Evolutionary conservation across 2,797 vertebrate species (phyloP).

Genomic region (Rousettus madagascariensis): DNA sequence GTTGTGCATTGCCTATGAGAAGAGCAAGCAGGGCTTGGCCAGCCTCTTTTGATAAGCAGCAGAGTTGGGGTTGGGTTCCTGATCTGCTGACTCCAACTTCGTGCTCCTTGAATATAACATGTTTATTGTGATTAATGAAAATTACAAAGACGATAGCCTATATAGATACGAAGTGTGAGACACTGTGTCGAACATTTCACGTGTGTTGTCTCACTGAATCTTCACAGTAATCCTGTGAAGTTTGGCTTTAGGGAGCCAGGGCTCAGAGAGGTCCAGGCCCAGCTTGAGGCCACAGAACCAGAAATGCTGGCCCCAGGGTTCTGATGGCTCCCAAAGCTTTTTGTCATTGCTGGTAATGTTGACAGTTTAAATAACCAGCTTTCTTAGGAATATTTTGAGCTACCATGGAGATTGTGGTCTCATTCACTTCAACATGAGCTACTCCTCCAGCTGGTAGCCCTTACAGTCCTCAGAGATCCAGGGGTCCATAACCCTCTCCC

Average conservation of each 20-base stretch:
- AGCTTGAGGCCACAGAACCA: background rate
- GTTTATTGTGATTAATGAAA: background rate
- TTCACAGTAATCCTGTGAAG: background rate
- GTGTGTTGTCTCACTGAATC: too few species aligned
- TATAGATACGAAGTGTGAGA: background rate
- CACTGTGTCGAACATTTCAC: accelerated
- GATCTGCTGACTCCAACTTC: background rate
- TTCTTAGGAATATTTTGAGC: background rate
- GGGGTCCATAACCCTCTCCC: background rate
- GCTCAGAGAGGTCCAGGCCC: background rate
- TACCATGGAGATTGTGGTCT: background rate
- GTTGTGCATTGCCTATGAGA: background rate
- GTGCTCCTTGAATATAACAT: background rate
- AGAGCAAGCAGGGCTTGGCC: background rate
- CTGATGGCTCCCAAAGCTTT: background rate
- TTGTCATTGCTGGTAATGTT: background rate
- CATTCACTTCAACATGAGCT: background rate
- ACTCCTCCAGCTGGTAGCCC: too few species aligned
- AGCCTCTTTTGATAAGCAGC: background rate
- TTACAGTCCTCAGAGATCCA: background rate
- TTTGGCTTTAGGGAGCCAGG: background rate
- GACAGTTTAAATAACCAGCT: background rate
- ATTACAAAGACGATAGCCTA: background rate
- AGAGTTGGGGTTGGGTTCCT: background rate
- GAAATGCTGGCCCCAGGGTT: background rate